Conservation (phyloP, 2,113 vertebrate species). For the Equus przewalskii region DNA sequence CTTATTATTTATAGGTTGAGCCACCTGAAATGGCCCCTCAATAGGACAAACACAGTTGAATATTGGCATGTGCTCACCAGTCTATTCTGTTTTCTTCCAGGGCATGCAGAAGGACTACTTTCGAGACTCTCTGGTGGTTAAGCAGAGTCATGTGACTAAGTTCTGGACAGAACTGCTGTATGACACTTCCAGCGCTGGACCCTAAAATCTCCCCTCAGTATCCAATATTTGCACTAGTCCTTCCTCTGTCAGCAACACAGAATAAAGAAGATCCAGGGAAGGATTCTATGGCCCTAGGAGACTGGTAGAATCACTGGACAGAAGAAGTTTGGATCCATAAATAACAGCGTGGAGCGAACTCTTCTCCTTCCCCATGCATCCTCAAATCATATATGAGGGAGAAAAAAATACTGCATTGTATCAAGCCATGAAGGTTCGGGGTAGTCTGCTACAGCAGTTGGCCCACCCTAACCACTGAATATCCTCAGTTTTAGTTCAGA, state of each 20-base stretch:
- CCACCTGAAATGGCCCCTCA: not conserved
- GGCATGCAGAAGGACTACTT: not conserved
- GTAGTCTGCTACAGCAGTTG: not conserved
- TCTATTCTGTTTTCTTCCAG: not conserved
- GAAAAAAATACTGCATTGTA: not conserved
- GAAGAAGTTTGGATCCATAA: not conserved
- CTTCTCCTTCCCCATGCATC: not conserved
- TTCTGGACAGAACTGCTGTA: not conserved
- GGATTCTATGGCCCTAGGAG: not conserved
- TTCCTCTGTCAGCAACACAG: not conserved
- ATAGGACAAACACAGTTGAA: not conserved
- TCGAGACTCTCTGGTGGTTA: not conserved
- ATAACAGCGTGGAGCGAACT: not conserved
- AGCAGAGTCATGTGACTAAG: not conserved
- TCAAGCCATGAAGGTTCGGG: not conserved
- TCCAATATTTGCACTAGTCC: not conserved
- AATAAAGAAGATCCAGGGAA: not conserved
- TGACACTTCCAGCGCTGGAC: not conserved
- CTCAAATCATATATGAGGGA: not conserved
- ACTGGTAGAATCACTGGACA: not conserved
- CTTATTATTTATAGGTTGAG: not conserved
- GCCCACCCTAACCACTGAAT: not conserved
- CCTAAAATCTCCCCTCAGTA: not conserved
- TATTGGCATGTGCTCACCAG: not conserved
- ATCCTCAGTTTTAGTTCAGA: not conserved